phyloP scores from a whole-genome alignment of 2,888 invertebrate species.

The Volucella inflata region DNA sequence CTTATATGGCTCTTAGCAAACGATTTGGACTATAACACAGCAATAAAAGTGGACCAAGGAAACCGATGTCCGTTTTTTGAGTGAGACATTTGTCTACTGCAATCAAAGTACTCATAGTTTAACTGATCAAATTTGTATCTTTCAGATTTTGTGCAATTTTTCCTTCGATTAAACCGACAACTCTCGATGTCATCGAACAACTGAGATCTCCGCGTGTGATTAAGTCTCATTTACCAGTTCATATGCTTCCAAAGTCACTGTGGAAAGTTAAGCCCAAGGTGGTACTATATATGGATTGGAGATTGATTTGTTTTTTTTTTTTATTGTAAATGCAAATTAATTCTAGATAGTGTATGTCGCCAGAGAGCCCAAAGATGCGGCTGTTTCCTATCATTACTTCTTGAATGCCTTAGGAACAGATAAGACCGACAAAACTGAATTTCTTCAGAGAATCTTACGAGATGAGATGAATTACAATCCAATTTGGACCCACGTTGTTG shows the following conservation, averaged over 20 bases:
- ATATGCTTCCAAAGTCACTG: slow-evolving; percentile 76
- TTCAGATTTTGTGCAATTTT: slow-evolving; percentile 8
- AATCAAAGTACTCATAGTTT: too few species aligned
- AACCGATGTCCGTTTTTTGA: slow-evolving; percentile 67
- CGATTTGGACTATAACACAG: slow-evolving; percentile 76
- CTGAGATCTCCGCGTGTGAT: slow-evolving; percentile 75
- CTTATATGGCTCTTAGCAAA: slow-evolving; percentile 77
- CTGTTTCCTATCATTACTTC: slow-evolving; percentile 90
- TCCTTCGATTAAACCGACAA: background rate
- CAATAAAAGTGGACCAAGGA: slow-evolving; percentile 31
- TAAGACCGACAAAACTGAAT: slow-evolving; percentile 85
- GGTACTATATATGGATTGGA: background rate
- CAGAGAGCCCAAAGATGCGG: slow-evolving; percentile 92
- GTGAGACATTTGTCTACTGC: slow-evolving; percentile 59
- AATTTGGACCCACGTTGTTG: slow-evolving; percentile 78
- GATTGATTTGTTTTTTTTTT: background rate
- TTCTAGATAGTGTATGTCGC: slow-evolving; percentile 90
- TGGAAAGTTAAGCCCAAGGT: slow-evolving; percentile 77
- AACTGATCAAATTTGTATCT: background rate
- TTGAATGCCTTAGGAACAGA: slow-evolving; percentile 86
- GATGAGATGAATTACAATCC: slow-evolving; percentile 72
- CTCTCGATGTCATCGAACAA: slow-evolving; percentile 17
- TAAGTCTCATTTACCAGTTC: slow-evolving; percentile 77
- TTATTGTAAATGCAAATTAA: background rate
- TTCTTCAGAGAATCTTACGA: slow-evolving; percentile 58